Evolutionary conservation across 2,797 vertebrate species (phyloP).

Genomic region (Vespertilio murinus): DNA sequence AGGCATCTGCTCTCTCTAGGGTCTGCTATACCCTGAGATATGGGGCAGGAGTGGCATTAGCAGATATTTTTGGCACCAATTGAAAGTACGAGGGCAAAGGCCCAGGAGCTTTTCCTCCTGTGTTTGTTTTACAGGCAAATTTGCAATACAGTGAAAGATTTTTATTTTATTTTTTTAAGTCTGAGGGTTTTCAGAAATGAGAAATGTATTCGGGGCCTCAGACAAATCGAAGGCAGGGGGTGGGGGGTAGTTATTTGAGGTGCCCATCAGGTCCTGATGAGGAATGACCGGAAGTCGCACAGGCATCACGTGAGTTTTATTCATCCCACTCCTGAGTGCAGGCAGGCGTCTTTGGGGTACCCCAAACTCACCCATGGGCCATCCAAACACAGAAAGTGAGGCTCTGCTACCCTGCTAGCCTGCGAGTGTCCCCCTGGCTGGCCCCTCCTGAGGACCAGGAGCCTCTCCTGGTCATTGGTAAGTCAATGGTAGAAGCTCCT

Average conservation of each 20-base stretch:
- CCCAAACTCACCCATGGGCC: fast-evolving
- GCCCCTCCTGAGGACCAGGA: background rate
- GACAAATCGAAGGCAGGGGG: background rate
- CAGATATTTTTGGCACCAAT: slow-evolving; percentile 53
- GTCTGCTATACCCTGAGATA: background rate
- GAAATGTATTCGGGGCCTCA: background rate
- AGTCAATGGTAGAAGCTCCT: background rate
- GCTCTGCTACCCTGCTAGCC: background rate
- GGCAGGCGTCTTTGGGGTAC: background rate
- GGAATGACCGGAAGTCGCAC: background rate
- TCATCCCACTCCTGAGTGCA: background rate
- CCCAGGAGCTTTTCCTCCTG: slow-evolving; percentile 7
- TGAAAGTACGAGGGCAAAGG: slow-evolving; percentile 55
- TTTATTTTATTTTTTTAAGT: background rate
- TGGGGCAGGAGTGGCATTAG: background rate
- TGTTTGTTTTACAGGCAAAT: slow-evolving; percentile 68
- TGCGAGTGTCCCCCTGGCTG: no score
- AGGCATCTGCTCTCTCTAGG: slow-evolving; percentile 12
- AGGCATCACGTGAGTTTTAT: background rate
- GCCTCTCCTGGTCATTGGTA: background rate
- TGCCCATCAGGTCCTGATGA: background rate
- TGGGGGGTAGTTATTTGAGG: background rate
- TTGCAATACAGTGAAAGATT: slow-evolving; percentile 26
- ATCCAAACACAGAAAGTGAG: background rate
- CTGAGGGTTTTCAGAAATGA: slow-evolving; percentile 43